Evolutionary conservation across 2,113 vertebrate species (phyloP), one percentile per base, ranked within the genome.

Genomic region (Zapornia atra): DNA sequence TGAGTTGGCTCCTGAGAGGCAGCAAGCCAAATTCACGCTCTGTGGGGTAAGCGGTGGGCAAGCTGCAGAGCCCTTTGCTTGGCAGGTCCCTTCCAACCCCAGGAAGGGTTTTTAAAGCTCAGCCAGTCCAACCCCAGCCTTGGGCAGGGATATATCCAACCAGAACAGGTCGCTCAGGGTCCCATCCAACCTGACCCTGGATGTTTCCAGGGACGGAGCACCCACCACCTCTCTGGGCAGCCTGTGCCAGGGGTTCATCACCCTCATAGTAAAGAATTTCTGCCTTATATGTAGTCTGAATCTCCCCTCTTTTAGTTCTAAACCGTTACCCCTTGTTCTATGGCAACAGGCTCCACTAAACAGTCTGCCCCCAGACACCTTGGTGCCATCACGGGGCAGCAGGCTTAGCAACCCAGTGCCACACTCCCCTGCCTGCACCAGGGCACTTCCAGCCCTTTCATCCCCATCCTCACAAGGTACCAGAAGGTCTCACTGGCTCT

Each of bases 1-100:
- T 2, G 7, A 29, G 50, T 1, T 0, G 2, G 16, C 3, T 48
- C 19, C 57, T 8, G 1, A 14, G 29, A 73, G 64, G 1, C 5
- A 21, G 15, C 31, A 28, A 31, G 42, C 73, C 50, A 8, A 73
- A 53, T 29, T 44, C 3, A 0, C 11, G 31, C 75, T 38, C 64
- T 1, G 0, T 1, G 8, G 13, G 46, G 46, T 8, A 7, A 60
- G 42, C 5, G 1, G 44, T 1, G 19, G 40, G 34, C 44, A 34
- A 46, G 7, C 6, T 4, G n/a, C 24, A 3, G 25, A 71, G 72
- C 66, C 22, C 33, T 40, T 36, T 3, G 25, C 5, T 0, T 0
- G 5, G 4, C 44, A 46, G 44, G 44, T 46, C 44, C 44, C 44
- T 19, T 46, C 44, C 44, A 19, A 46, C 44, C 44, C 44, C 18